Evolutionary conservation across 2,113 vertebrate genomes (phyloP), one percentile per base, ranked within the genome.

Genomic region (Columbina picui): DNA sequence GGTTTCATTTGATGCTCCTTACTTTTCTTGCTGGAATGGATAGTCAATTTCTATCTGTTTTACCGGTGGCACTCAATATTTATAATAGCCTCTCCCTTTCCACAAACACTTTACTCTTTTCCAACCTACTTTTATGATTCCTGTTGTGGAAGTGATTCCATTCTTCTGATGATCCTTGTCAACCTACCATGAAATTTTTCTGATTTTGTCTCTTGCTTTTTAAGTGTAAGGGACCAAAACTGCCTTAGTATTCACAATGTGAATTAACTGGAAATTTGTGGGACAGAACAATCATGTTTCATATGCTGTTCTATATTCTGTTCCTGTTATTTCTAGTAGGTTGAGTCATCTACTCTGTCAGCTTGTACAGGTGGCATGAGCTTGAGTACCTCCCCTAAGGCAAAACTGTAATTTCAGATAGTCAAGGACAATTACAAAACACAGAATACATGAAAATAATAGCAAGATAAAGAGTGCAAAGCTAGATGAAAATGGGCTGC

Each of bases 1-100:
- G 20, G 29, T 34, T 39, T 53, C 6, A 6, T 47, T 21, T 18
- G 39, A 23, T 12, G n/a, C 23, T 30, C 5, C 11, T 15, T 21
- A 16, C 32, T 61, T 25, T 21, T 26, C 14, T 26, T 14, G 12
- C 39, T 32, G 34, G 29, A 39, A 20, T 7, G 29, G 23, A 6
- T 12, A 47, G 29, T 34, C 49, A 4, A 1, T 7, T 7, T 15
- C 29, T 19, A 7, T 18, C 38, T 16, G 7, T 18, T 87, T 20
- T n/a, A 38, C 14, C 55, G 2, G 3, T 41, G 47, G 10, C 39
- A 36, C 10, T 29, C 1, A 0, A 2, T 45, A 18, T 11, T 39
- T 39, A 10, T 41, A 32, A 65, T 2, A 50, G 41, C 10, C 12
- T 38, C 32, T 26, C 9, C 41, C 23, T 32, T 67, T 12, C 39